Evolutionary conservation across 2,113 vertebrate genomes (phyloP), one percentile per base, ranked within the genome.

Genomic region (Microtus pennsylvanicus): DNA sequence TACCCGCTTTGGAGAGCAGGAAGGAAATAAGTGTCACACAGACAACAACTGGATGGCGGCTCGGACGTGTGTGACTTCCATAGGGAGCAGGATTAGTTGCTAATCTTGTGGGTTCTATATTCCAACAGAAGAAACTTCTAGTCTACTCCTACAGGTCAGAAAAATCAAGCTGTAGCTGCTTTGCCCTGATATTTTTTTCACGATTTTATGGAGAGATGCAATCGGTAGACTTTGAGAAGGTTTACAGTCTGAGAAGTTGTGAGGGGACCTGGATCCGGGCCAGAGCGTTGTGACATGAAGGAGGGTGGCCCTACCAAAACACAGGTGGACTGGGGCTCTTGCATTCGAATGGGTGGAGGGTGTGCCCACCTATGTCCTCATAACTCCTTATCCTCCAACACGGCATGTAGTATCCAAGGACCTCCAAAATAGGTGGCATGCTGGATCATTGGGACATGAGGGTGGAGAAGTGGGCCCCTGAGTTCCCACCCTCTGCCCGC

Each of bases 41-140:
- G 67, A 35, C 11, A 26, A 22, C 42, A 50, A 55, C 22, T 9
- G 10, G 24, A 52, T 14, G 65, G 35, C 22, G 28, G n/a, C 35
- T 38, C 12, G 19, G 47, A 30, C 4, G 8, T 30, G 24, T 47
- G 47, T 55, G 47, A n/a, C 65, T 70, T 74, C 47, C 28, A 35
- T 10, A 26, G 69, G 16, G 67, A 38, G 9, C 3, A 24, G 1
- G 22, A 42, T 7, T 89, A 24, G 21, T 22, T 58, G 26, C 50
- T 1, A 16, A n/a, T 45, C 0, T 14, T 2, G 0, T 1, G 6
- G 1, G 0, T 22, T 74, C 16, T 16, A 14, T 14, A 4, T 1
- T 28, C 35, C 35, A 50, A 63, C 45, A 1, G 16, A 50, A 75
- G 55, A n/a, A 26, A n/a, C 4, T n/a, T n/a, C 74, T 14, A 1